phyloP scores from a whole-genome alignment of 2,888 invertebrate species.

The Andrena trimmerana region DNA sequence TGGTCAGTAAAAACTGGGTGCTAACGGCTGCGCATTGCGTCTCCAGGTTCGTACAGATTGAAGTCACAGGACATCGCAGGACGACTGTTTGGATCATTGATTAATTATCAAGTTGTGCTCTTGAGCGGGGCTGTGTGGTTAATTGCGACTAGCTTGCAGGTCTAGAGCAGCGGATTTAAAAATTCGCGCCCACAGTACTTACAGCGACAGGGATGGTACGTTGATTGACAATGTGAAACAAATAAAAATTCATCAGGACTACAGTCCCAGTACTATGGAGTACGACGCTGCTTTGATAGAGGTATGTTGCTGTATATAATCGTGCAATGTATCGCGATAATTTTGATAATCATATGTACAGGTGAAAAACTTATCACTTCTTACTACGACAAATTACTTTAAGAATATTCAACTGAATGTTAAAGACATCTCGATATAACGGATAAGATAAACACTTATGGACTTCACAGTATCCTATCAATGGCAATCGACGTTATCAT shows the following conservation, averaged over 20 bases:
- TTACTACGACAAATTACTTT: too few species aligned
- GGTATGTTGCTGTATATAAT: slow-evolving; percentile 64
- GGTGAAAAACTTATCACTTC: neutral
- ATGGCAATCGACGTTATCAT: neutral
- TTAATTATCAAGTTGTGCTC: slow-evolving; percentile 17
- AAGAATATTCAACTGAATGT: neutral
- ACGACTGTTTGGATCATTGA: slow-evolving; percentile 14
- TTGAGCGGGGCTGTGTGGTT: neutral
- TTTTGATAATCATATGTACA: neutral
- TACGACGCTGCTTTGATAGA: slow-evolving; percentile 85
- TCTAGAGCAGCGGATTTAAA: neutral
- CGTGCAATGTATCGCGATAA: neutral
- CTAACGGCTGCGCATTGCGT: slow-evolving; percentile 83
- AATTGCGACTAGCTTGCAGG: slow-evolving; percentile 21
- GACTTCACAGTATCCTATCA: neutral
- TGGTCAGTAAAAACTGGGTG: slow-evolving; percentile 79
- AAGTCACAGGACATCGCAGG: neutral
- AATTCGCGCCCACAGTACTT: slow-evolving; percentile 74
- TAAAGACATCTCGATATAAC: neutral
- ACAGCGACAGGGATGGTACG: slow-evolving; percentile 58
- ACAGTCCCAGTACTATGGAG: slow-evolving; percentile 80
- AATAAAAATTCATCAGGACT: slow-evolving; percentile 81
- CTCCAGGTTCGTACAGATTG: slow-evolving; percentile 37
- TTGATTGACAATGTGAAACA: slow-evolving; percentile 69
- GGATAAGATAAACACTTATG: slow-evolving; percentile 8